Evolutionary conservation across 2,113 vertebrate species (phyloP), one percentile per base, ranked within the genome.

Genomic region (Urocynchramus pylzowi): DNA sequence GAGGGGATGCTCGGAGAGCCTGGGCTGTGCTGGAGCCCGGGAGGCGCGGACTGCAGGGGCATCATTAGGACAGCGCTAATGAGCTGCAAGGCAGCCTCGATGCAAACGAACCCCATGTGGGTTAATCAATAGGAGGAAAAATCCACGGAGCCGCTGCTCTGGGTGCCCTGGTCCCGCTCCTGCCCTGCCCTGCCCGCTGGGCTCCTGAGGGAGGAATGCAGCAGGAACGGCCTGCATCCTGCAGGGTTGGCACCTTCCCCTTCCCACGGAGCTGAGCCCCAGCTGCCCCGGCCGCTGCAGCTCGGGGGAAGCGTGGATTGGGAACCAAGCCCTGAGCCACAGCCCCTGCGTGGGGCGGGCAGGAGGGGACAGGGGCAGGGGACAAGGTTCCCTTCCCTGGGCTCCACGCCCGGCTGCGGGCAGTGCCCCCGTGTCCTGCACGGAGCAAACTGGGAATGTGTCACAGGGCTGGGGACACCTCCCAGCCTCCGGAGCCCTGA

Each of bases 361-460:
- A 45, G 50, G 67, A 21, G 16, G 19, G 1, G 30, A 8, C 24
- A n/a, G 45, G 13, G 13, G 42, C 21, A 7, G 39, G 47, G 59
- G 47, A 2, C 0, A 0, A 13, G 27, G 52, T 30, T 64, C 24
- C 45, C n/a, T 26, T 18, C 42, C 69, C 39, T 35, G 1, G n/a
- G 16, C 77, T 49, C 33, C 20, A 1, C 13, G 84, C 7, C 83
- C 10, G 42, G 35, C 59, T 57, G 84, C 53, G 11, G 47, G 19
- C 2, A 3, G 24, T 7, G 9, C 6, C 33, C 22, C 47, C 0
- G 0, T 5, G 54, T 24, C 44, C 52, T 16, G 37, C 33, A 0
- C 1, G 22, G 28, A 13, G 11, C 60, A 9, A 13, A 3, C 56
- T 4, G 2, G 23, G 41, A 24, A 10, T 7, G 26, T 31, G 53